A percentile compares a stretch with the other conserved stretches of the same genome.
Conservation (phyloP, 2,113 vertebrate genomes). For the Boulengeromyrus knoepffleri region DNA sequence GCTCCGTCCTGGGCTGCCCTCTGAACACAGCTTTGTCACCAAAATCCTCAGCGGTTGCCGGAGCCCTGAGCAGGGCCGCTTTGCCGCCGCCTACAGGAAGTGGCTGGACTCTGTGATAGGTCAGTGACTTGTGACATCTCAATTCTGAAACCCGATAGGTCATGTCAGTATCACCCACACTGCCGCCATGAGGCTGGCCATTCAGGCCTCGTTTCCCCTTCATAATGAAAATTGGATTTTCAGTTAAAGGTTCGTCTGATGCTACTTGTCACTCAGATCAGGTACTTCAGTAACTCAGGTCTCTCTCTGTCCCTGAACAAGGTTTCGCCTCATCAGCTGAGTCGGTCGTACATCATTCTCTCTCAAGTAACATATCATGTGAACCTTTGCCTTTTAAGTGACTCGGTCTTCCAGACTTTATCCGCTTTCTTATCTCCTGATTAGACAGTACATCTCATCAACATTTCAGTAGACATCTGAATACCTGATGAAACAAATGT, state of each 20-base stretch:
- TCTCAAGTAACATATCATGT: not conserved
- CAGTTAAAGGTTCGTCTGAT: not conserved
- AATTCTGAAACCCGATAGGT: not conserved
- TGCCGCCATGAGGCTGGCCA: not conserved
- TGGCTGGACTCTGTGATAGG: slow-evolving; percentile 80
- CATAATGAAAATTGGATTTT: slow-evolving; percentile 36
- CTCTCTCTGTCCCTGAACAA: slow-evolving; percentile 19
- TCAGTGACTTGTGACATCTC: slow-evolving; percentile 53
- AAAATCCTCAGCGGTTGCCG: slow-evolving; percentile 66
- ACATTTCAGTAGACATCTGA: not conserved
- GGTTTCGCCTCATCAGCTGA: slow-evolving; percentile 10
- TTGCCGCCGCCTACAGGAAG: slow-evolving; percentile 81
- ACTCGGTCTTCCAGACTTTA: slow-evolving; percentile 1
- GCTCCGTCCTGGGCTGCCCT: slow-evolving; percentile 54
- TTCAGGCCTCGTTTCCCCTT: slow-evolving; percentile 40
- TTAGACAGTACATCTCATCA: not conserved
- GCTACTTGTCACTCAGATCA: slow-evolving; percentile 34
- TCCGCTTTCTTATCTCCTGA: not conserved
- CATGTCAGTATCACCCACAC: slow-evolving; percentile 7
- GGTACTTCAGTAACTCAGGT: slow-evolving; percentile 49
- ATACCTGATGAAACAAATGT: not conserved
- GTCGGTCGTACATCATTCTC: not conserved
- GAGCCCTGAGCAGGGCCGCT: slow-evolving; percentile 74
- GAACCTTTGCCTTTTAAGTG: not conserved
- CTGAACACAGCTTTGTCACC: slow-evolving; percentile 75